phyloP scores from a whole-genome alignment of 2,797 vertebrate genomes.

The Thaleichthys pacificus region DNA sequence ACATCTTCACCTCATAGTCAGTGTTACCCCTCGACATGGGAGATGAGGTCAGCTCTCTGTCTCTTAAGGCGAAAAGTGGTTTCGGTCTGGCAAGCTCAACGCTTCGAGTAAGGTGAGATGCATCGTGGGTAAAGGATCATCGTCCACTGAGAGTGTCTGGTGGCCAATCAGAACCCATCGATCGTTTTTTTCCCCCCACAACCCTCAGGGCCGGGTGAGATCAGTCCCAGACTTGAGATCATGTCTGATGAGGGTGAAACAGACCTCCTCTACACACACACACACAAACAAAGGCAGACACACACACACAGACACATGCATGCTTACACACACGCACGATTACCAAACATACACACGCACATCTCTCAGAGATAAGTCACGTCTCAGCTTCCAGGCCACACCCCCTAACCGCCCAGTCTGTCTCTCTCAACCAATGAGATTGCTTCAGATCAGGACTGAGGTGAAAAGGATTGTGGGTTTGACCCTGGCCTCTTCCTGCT shows the following conservation, averaged over 20 bases:
- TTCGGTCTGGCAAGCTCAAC: conserved; percentile 50
- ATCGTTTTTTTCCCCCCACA: not conserved
- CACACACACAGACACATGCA: too few species aligned
- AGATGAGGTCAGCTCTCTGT: conserved; percentile 10
- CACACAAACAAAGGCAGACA: too few species aligned
- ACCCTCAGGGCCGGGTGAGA: conserved; percentile 12
- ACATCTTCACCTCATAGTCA: not conserved
- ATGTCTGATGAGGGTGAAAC: conserved; percentile 7
- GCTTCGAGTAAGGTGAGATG: conserved; percentile 48
- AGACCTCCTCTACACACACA: conserved; percentile 11
- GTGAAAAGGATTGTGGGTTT: conserved; percentile 43
- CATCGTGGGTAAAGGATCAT: conserved; percentile 39
- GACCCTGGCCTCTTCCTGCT: conserved; percentile 52
- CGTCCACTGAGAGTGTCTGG: conserved; percentile 11
- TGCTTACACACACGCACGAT: too few species aligned
- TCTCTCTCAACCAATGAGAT: not conserved
- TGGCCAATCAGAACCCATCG: conserved; percentile 17
- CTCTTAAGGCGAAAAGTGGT: conserved; percentile 44
- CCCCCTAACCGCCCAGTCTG: too few species aligned
- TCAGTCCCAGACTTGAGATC: conserved; percentile 14
- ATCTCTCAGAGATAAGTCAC: too few species aligned
- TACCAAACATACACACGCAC: too few species aligned
- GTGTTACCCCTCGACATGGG: conserved; percentile 1
- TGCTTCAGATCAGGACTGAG: conserved; percentile 26
- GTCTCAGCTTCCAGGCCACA: too few species aligned